These are phyloP conservation scores for Paramormyrops hopkinsi DNA, from an alignment of 2,797 vertebrate species.

Conservation along the genomic window DNA sequence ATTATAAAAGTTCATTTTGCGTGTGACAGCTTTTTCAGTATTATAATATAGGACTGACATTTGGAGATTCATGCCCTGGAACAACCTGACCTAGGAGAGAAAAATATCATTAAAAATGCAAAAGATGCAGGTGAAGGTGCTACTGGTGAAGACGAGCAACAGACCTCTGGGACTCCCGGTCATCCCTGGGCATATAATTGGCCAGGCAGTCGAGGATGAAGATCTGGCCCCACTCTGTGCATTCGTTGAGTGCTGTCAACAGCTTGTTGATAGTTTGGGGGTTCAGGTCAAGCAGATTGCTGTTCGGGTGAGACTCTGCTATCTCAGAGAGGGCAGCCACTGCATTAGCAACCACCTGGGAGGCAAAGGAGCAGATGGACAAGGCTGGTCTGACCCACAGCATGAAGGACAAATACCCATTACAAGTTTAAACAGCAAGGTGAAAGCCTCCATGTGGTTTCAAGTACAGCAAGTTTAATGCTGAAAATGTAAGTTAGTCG, in stretches of 20 bases:
- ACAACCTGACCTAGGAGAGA: not conserved
- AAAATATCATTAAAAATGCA: not conserved
- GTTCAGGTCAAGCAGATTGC: conserved; percentile 90
- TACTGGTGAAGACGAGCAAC: conserved; percentile 1
- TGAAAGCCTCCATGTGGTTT: not conserved
- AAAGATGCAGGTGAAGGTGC: not conserved
- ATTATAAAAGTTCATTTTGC: not conserved
- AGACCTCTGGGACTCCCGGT: conserved; percentile 94
- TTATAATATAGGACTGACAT: not conserved
- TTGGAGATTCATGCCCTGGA: not conserved
- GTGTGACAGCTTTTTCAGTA: not conserved
- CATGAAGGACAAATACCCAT: not conserved
- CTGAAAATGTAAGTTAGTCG: not conserved
- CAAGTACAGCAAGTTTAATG: not conserved
- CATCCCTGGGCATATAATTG: conserved; percentile 90
- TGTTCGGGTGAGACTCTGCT: conserved; percentile 92
- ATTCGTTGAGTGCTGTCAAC: conserved; percentile 90
- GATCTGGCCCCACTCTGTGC: conserved; percentile 97
- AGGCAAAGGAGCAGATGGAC: not conserved
- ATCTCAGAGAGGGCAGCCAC: conserved; percentile 94
- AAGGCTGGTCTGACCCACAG: not conserved
- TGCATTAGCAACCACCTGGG: conserved; percentile 88
- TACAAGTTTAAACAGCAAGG: not conserved
- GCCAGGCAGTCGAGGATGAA: conserved; percentile 97
- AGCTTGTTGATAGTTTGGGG: conserved; percentile 97